Evolutionary conservation across 2,113 vertebrate genomes (phyloP).

Genomic region (Delphinapterus leucas): DNA sequence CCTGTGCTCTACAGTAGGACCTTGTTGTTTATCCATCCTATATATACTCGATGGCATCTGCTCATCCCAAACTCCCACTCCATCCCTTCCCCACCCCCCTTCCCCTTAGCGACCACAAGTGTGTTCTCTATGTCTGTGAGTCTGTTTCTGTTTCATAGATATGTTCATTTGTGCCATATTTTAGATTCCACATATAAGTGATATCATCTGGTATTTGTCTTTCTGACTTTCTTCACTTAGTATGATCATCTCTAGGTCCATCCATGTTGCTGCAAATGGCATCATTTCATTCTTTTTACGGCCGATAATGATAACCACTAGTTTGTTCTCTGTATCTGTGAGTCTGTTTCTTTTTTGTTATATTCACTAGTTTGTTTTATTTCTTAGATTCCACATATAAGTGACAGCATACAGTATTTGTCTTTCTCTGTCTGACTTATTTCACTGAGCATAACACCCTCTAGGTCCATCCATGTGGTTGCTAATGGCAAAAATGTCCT

Average conservation of each 20-base stretch:
- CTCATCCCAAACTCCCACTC: not conserved
- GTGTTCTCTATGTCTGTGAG: not conserved
- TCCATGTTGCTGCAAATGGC: not conserved
- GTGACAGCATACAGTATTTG: no score
- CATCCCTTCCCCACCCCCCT: not conserved
- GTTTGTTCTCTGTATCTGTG: no score
- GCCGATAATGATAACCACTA: no score
- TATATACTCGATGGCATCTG: not conserved
- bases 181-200: not conserved
- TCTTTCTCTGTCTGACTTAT: no score
- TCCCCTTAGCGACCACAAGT: not conserved
- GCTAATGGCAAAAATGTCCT: not conserved
- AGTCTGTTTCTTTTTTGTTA: no score
- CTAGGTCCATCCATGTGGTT: not conserved
- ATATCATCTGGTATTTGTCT: not conserved
- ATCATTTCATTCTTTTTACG: no score
- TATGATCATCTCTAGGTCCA: not conserved
- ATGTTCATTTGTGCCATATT: no score
- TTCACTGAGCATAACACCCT: no score
- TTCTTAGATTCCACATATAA: no score
- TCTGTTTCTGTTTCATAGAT: not conserved
- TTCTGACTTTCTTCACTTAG: not conserved
- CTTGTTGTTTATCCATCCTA: not conserved
- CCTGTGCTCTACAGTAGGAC: not conserved
- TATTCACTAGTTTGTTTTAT: no score